A percentile compares a stretch with the other conserved stretches of the same genome.
phyloP scores from a whole-genome alignment of 2,888 invertebrate species.

The Lomographa bimaculata region DNA sequence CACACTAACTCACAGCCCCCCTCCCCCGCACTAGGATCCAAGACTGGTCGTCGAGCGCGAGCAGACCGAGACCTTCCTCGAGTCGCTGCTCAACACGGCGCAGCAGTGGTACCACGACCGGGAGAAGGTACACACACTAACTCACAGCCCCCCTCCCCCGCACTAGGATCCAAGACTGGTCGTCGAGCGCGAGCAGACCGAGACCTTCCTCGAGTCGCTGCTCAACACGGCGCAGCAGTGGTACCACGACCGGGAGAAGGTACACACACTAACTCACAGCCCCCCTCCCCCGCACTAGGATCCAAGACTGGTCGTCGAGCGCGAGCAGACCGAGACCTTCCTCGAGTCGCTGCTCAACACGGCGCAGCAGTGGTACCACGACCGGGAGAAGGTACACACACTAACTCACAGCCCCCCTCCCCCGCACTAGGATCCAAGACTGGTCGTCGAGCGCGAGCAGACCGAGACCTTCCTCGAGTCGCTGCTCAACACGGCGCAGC shows the following conservation, averaged over 20 bases:
- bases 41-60: constrained; percentile 95
- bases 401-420: too few relatives aligned
- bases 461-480: constrained; percentile 95
- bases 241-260: constrained; percentile 88
- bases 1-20: constrained; percentile 45
- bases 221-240: constrained; percentile 95
- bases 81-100: constrained; percentile 94
- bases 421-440: too few relatives aligned
- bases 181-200: constrained; percentile 93
- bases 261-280: constrained; percentile 46
- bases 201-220: constrained; percentile 94
- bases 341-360: constrained; percentile 94
- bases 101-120: constrained; percentile 95
- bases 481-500: constrained; percentile 93
- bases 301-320: constrained; percentile 94
- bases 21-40: too few relatives aligned
- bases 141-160: too few relatives aligned
- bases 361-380: constrained; percentile 95
- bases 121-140: constrained; percentile 55
- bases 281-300: too few relatives aligned
- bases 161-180: too few relatives aligned
- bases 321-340: constrained; percentile 94
- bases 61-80: constrained; percentile 93
- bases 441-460: constrained; percentile 94
- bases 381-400: constrained; percentile 78